These are phyloP conservation scores for Artemia franciscana DNA, from an alignment of 1,140 invertebrate genomes.

Conservation along the genomic window DNA sequence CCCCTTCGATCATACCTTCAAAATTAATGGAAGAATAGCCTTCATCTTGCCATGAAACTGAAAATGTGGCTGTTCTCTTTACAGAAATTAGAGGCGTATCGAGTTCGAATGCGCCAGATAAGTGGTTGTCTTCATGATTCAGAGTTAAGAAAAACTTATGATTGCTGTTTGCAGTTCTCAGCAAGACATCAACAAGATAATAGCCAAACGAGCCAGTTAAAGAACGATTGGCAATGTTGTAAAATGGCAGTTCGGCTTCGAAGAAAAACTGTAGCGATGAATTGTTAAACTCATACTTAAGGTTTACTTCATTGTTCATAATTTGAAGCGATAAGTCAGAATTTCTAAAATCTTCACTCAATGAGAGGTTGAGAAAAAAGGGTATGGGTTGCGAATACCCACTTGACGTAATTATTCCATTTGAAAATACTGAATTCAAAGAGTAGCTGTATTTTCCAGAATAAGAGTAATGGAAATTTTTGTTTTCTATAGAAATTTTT, in stretches of 20 bases:
- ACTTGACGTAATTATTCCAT: background rate
- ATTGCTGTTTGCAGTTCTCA: background rate
- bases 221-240: background rate
- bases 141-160: constrained; percentile 2
- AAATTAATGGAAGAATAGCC: background rate
- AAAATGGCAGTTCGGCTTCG: constrained; percentile 4
- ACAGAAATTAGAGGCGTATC: constrained; percentile 5
- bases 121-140: background rate
- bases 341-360: background rate
- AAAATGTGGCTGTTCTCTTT: background rate
- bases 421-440: background rate
- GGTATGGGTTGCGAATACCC: background rate
- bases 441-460: background rate
- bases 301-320: constrained; percentile 4
- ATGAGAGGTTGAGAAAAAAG: background rate
- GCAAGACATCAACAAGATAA: background rate
- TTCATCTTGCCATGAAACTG: background rate
- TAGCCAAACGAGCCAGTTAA: constrained; percentile 1
- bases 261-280: background rate
- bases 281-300: constrained; percentile 1
- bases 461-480: background rate
- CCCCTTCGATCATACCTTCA: background rate
- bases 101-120: constrained; percentile 5
- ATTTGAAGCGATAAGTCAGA: background rate
- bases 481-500: background rate